A percentile compares a stretch with the other conserved stretches of the same genome.
phyloP scores from a whole-genome alignment of 2,113 vertebrate genomes.

The Trichomycterus rosablanca region DNA sequence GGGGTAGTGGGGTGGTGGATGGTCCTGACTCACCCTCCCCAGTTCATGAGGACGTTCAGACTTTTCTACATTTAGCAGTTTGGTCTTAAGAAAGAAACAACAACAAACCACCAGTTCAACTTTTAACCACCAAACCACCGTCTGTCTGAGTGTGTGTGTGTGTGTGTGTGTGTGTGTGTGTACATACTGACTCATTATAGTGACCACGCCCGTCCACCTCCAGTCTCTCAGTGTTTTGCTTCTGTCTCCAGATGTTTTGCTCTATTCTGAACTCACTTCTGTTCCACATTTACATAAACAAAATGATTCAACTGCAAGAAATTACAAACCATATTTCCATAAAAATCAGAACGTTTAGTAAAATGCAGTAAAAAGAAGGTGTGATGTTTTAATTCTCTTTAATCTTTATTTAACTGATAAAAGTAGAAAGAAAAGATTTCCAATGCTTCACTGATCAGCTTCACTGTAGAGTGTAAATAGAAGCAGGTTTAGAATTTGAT shows the following conservation, averaged over 20 bases:
- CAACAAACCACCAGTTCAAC: slow-evolving; percentile 20
- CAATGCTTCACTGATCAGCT: no score
- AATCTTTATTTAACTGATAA: no score
- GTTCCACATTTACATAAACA: no score
- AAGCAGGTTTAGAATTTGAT: no score
- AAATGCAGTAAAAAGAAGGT: no score
- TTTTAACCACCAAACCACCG: slow-evolving; percentile 22
- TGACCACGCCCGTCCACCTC: background rate
- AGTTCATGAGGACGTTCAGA: slow-evolving; percentile 14
- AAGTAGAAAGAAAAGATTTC: no score
- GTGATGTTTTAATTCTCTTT: no score
- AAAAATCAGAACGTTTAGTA: no score
- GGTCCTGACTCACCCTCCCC: slow-evolving; percentile 9
- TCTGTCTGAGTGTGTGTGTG: slow-evolving; percentile 10
- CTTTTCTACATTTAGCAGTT: slow-evolving; percentile 14
- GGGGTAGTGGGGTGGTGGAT: slow-evolving; percentile 17
- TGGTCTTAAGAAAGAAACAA: slow-evolving; percentile 18
- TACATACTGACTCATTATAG: slow-evolving; percentile 2
- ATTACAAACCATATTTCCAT: no score
- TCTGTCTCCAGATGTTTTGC: background rate
- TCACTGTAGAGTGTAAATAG: no score
- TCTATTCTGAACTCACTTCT: no score
- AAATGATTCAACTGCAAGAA: no score
- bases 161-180: background rate
- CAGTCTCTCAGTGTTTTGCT: background rate